phyloP scores from a whole-genome alignment of 2,113 vertebrate species.

The Myxocyprinus asiaticus region DNA sequence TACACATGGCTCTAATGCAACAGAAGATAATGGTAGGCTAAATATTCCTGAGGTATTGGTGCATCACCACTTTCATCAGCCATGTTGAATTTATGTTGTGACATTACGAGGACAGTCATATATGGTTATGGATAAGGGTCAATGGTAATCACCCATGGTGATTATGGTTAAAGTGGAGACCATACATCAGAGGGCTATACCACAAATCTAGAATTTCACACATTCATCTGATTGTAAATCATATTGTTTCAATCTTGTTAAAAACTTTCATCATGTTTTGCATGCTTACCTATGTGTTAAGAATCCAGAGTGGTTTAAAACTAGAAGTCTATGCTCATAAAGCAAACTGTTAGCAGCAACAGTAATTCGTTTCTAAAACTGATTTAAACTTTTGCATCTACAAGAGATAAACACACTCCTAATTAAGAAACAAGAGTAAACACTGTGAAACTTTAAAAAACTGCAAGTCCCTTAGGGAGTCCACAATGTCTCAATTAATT shows the following conservation, averaged over 20 bases:
- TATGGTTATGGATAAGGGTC: too few relatives aligned
- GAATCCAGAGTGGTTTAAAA: conserved; percentile 1
- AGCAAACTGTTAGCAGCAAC: neutral
- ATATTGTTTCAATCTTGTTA: neutral
- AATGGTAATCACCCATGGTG: too few relatives aligned
- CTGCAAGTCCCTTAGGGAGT: conserved; percentile 19
- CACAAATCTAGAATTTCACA: neutral
- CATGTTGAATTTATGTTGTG: too few relatives aligned
- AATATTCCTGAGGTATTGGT: too few relatives aligned
- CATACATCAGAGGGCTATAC: neutral
- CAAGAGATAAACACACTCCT: conserved; percentile 12
- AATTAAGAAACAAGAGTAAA: conserved; percentile 17
- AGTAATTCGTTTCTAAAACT: conserved; percentile 14
- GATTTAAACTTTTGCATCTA: neutral
- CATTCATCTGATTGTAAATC: neutral
- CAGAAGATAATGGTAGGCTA: too few relatives aligned
- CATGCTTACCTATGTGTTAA: neutral
- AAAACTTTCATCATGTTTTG: too few relatives aligned
- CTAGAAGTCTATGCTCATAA: neutral
- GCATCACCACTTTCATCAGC: too few relatives aligned
- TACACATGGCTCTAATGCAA: too few relatives aligned
- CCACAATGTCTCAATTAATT: conserved; percentile 9
- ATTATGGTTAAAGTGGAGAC: neutral
- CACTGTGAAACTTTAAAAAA: neutral
- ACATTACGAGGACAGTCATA: too few relatives aligned